A percentile compares a stretch with the other conserved stretches of the same genome.
phyloP scores from a whole-genome alignment of 1,140 invertebrate genomes.

The Caenorhabditis briggsae region DNA sequence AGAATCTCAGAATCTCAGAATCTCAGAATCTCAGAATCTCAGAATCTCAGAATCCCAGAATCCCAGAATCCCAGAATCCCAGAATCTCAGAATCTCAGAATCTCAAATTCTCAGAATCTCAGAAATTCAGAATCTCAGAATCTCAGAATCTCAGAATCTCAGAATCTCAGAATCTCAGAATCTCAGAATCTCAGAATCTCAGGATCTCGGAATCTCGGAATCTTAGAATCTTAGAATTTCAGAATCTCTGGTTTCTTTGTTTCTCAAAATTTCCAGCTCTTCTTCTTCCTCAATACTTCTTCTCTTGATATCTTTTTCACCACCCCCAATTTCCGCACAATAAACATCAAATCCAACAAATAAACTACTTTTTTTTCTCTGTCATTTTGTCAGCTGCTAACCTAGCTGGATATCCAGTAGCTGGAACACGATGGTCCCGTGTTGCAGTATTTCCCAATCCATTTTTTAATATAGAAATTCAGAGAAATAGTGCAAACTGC shows the following conservation, averaged over 20 bases:
- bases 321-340: constrained; percentile 13
- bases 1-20: neutral
- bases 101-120: too few species aligned
- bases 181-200: too few species aligned
- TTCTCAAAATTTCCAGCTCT: neutral
- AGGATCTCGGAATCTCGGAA: too few species aligned
- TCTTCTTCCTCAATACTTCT: neutral
- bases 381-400: neutral
- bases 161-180: too few species aligned
- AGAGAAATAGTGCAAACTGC: neutral
- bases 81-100: too few species aligned
- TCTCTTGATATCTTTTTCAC: neutral
- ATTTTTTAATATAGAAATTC: neutral
- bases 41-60: too few species aligned
- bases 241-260: neutral
- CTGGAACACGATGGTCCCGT: neutral
- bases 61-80: too few species aligned
- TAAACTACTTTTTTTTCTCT: neutral
- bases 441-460: neutral
- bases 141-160: too few species aligned
- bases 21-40: too few species aligned
- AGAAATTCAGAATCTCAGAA: too few species aligned
- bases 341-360: constrained; percentile 6
- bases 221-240: too few species aligned
- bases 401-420: neutral